phyloP scores from a whole-genome alignment of 2,888 invertebrate species.

The Tenthredo livida region DNA sequence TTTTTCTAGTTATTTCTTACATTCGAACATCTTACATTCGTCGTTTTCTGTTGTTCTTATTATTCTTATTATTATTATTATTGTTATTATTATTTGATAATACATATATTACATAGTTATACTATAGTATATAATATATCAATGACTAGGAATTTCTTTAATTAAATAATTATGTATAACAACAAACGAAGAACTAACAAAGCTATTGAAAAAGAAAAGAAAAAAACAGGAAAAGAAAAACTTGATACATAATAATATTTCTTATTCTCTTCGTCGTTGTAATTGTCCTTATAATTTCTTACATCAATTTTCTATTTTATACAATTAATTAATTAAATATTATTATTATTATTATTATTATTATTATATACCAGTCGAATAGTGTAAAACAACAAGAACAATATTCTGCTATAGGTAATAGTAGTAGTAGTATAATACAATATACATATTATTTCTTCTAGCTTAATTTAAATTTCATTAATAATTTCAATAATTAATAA shows the following conservation, averaged over 20 bases:
- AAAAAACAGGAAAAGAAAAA: no score
- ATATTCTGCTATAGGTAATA: not conserved
- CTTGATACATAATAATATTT: not conserved
- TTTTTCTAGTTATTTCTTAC: constrained; percentile 3
- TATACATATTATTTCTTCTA: not conserved
- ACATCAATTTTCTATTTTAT: not conserved
- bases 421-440: no score
- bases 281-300: not conserved
- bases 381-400: not conserved
- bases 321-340: not conserved
- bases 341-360: not conserved
- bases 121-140: not conserved
- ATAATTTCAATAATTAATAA: not conserved
- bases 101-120: not conserved
- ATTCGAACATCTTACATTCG: not conserved
- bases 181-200: not conserved
- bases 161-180: not conserved
- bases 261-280: not conserved
- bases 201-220: not conserved
- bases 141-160: not conserved
- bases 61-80: not conserved
- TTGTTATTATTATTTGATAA: not conserved
- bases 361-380: not conserved
- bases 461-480: not conserved
- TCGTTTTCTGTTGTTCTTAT: not conserved